These are phyloP conservation scores for Hassar affinis DNA, from an alignment of 2,113 vertebrate species.

Conservation along the genomic window DNA sequence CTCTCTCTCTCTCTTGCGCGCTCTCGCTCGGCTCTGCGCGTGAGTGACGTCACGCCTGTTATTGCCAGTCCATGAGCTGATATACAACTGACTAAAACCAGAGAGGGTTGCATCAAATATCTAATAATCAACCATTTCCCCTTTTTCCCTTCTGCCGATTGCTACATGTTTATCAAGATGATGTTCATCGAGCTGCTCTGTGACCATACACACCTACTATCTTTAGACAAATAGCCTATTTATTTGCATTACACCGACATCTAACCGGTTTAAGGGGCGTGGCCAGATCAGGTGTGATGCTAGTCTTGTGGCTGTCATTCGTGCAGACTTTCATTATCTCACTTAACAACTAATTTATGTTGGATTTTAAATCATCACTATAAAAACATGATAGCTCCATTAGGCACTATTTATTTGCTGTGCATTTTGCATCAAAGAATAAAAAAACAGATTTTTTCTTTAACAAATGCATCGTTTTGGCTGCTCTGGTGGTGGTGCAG, in stretches of 20 bases:
- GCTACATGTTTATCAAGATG: background rate
- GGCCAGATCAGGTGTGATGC: background rate
- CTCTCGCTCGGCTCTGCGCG: slow-evolving; percentile 25
- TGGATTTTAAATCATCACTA: background rate
- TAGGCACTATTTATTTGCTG: background rate
- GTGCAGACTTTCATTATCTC: background rate
- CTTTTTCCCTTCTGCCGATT: background rate
- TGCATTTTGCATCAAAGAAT: background rate
- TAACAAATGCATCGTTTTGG: no score
- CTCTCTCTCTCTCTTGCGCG: background rate
- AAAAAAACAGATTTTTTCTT: background rate
- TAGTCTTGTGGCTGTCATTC: background rate
- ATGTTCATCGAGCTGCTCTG: background rate
- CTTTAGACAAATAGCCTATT: background rate
- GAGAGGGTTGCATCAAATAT: background rate
- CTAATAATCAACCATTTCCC: background rate
- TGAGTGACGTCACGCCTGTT: slow-evolving; percentile 72
- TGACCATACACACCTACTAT: no score
- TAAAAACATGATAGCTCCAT: background rate
- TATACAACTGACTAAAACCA: background rate
- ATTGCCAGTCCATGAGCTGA: slow-evolving; percentile 68
- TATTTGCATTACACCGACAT: background rate
- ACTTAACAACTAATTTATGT: background rate
- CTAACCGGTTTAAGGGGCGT: background rate
- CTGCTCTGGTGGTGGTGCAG: background rate